Percentiles rank a stretch among this genome's conserved stretches.
These are phyloP conservation scores for Gobionotothen gibberifrons DNA, from an alignment of 2,797 vertebrate species.

Conservation along the genomic window DNA sequence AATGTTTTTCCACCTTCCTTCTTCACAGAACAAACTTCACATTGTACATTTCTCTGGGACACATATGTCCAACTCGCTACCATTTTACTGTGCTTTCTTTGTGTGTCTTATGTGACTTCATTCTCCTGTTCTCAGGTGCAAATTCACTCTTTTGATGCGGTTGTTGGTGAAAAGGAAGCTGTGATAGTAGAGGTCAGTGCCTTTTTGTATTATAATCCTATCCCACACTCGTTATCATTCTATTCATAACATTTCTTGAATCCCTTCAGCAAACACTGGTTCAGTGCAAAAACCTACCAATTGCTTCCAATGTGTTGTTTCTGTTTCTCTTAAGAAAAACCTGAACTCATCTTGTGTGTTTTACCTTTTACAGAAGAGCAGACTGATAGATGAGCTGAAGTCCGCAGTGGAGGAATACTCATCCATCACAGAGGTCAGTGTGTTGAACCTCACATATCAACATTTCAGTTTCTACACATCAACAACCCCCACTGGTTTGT, in stretches of 20 bases:
- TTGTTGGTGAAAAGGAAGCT: constrained; percentile 84
- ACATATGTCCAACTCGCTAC: background rate
- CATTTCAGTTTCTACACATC: background rate
- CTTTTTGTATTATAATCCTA: background rate
- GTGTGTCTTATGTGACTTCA: background rate
- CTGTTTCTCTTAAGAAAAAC: background rate
- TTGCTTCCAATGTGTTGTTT: background rate
- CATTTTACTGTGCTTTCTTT: background rate
- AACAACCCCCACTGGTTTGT: background rate
- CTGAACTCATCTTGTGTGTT: background rate
- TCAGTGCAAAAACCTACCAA: too few relatives aligned
- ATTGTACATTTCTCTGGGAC: background rate
- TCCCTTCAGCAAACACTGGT: background rate
- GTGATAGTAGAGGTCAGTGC: constrained; percentile 84
- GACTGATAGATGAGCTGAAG: constrained; percentile 87
- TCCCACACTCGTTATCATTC: background rate
- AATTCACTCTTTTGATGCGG: constrained; percentile 81
- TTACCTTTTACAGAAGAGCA: constrained; percentile 81
- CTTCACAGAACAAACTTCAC: background rate
- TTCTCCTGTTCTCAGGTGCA: constrained; percentile 81
- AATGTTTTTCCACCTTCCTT: background rate
- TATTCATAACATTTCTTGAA: background rate
- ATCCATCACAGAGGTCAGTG: constrained; percentile 88
- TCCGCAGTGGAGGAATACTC: constrained; percentile 86
- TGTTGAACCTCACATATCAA: background rate